Conservation (phyloP, 2,797 vertebrate genomes). For the Leptodactylus fallax region DNA sequence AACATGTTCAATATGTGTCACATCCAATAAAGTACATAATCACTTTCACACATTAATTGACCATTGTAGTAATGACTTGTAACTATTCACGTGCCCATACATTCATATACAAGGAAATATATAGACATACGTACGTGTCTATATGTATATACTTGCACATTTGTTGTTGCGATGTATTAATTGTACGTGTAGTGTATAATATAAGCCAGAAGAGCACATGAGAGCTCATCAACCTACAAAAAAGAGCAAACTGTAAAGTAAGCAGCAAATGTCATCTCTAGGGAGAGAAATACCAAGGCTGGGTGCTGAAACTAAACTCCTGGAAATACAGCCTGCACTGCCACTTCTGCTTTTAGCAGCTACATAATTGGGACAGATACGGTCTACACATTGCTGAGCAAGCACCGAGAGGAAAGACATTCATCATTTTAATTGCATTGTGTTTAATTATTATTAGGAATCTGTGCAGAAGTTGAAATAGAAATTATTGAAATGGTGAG, state of each 20-base stretch:
- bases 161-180: not conserved
- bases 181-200: not conserved
- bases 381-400: conserved; percentile 60
- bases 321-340: conserved; percentile 35
- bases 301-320: conserved; percentile 21
- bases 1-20: conserved; percentile 14
- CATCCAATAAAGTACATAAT: not conserved
- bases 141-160: not conserved
- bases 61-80: not conserved
- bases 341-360: conserved; percentile 56
- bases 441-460: conserved; percentile 63
- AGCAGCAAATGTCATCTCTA: conserved; percentile 44
- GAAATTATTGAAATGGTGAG: conserved; percentile 56
- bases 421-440: conserved; percentile 65
- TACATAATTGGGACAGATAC: conserved; percentile 62
- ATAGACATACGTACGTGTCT: not conserved
- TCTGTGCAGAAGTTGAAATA: conserved; percentile 43
- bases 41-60: not conserved
- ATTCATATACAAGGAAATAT: not conserved
- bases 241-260: conserved; percentile 22
- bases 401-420: conserved; percentile 61
- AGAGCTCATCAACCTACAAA: conserved; percentile 25
- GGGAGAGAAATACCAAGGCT: conserved; percentile 31
- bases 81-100: not conserved
- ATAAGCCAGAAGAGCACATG: not conserved